Conservation (phyloP, 2,888 invertebrate genomes). For the Mylabris sibirica region DNA sequence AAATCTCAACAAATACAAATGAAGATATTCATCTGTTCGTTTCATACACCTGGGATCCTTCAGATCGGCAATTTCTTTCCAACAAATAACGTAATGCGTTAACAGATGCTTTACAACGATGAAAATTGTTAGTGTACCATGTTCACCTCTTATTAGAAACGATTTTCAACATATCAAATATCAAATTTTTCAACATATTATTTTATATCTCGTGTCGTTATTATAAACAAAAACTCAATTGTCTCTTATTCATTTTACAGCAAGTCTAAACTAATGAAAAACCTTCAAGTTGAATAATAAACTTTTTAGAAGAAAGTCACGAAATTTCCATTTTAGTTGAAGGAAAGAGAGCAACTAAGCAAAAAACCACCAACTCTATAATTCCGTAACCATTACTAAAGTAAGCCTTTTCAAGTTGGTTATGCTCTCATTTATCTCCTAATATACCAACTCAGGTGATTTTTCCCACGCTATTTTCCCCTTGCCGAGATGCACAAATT, state of each 20-base stretch:
- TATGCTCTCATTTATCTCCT: constrained; percentile 40
- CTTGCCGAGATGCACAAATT: constrained; percentile 14
- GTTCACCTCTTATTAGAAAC: not conserved
- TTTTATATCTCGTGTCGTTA: too few relatives aligned
- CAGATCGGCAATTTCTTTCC: constrained; percentile 16
- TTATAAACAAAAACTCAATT: too few relatives aligned
- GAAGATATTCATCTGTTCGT: constrained; percentile 14
- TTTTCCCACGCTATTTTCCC: constrained; percentile 34
- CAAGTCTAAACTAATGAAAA: not conserved
- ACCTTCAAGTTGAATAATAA: too few relatives aligned
- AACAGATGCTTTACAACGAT: constrained; percentile 2
- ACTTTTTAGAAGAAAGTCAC: not conserved
- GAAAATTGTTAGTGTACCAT: not conserved
- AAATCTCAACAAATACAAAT: constrained; percentile 18
- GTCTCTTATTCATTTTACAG: too few relatives aligned
- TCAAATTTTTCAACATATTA: too few relatives aligned
- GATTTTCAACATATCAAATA: not conserved
- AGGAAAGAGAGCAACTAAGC: not conserved
- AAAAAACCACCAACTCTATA: not conserved
- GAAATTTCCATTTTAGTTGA: not conserved
- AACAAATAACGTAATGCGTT: not conserved
- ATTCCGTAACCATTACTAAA: constrained; percentile 35
- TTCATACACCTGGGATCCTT: constrained; percentile 15
- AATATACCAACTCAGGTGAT: constrained; percentile 36
- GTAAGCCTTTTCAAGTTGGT: constrained; percentile 35